phyloP scores from a whole-genome alignment of 1,140 invertebrate species.

The Rhynchophorus ferrugineus region DNA sequence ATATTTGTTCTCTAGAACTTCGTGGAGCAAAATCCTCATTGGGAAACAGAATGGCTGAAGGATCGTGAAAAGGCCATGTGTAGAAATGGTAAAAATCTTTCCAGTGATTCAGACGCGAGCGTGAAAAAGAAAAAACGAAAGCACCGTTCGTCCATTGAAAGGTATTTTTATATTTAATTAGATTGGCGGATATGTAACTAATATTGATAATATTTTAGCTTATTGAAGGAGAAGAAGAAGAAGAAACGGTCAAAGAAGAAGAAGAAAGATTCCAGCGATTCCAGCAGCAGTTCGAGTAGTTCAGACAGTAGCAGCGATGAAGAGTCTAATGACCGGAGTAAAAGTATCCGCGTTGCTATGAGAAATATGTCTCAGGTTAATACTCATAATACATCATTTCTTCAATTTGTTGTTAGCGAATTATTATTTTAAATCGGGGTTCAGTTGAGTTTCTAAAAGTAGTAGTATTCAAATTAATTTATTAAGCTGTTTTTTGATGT shows the following conservation, averaged over 20 bases:
- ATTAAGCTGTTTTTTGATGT: no score
- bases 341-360: slow-evolving; percentile 61
- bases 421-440: no score
- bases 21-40: slow-evolving; percentile 71
- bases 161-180: no score
- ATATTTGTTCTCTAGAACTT: no score
- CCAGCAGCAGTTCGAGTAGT: slow-evolving; percentile 40
- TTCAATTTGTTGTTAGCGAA: no score
- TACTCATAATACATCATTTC: not conserved
- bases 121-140: slow-evolving; percentile 26
- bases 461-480: no score
- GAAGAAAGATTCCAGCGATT: slow-evolving; percentile 35
- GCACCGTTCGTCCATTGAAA: slow-evolving; percentile 23
- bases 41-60: slow-evolving; percentile 76
- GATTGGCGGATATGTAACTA: not conserved
- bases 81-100: slow-evolving; percentile 25
- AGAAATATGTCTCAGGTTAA: slow-evolving; percentile 50
- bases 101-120: slow-evolving; percentile 22
- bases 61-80: slow-evolving; percentile 62
- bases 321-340: slow-evolving; percentile 47
- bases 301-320: slow-evolving; percentile 45
- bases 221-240: slow-evolving; percentile 35
- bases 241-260: slow-evolving; percentile 40
- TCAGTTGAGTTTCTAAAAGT: no score
- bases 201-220: slow-evolving; percentile 3